Percentiles rank a stretch among this genome's conserved stretches.
phyloP scores from a whole-genome alignment of 2,797 vertebrate species.

The Gila robusta region DNA sequence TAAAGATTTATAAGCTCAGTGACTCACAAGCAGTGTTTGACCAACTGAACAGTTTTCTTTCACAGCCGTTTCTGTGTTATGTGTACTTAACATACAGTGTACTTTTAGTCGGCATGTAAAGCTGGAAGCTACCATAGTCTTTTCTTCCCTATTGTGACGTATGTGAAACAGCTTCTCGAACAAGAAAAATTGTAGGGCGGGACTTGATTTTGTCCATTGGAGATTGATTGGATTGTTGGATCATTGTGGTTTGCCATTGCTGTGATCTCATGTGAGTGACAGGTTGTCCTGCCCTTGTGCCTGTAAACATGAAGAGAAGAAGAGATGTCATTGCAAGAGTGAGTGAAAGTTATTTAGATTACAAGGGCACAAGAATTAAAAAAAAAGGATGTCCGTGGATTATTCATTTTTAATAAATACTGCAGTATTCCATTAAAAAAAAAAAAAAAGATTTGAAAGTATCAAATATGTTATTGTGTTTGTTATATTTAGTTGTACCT shows the following conservation, averaged over 20 bases:
- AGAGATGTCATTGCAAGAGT: background rate
- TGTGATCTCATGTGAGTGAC: background rate
- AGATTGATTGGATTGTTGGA: background rate
- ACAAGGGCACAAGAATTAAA: background rate
- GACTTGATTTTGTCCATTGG: background rate
- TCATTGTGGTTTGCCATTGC: background rate
- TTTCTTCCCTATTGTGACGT: background rate
- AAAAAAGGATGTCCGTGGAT: background rate
- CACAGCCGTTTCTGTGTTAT: background rate
- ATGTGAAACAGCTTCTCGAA: background rate
- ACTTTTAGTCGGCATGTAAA: background rate
- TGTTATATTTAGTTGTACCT: constrained; percentile 67
- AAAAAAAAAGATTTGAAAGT: background rate
- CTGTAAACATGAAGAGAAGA: background rate
- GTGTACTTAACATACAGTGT: background rate
- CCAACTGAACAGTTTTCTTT: background rate
- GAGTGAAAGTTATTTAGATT: background rate
- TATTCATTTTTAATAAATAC: background rate
- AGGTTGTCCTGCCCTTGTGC: background rate
- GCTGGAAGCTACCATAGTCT: background rate
- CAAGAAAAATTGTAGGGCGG: background rate
- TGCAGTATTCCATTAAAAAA: background rate
- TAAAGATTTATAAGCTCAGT: background rate
- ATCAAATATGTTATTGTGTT: constrained; percentile 10
- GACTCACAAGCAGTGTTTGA: background rate